Base-by-base conservation (phyloP, 2,888 invertebrate genomes). In the Aporophyla lueneburgensis region DNA sequence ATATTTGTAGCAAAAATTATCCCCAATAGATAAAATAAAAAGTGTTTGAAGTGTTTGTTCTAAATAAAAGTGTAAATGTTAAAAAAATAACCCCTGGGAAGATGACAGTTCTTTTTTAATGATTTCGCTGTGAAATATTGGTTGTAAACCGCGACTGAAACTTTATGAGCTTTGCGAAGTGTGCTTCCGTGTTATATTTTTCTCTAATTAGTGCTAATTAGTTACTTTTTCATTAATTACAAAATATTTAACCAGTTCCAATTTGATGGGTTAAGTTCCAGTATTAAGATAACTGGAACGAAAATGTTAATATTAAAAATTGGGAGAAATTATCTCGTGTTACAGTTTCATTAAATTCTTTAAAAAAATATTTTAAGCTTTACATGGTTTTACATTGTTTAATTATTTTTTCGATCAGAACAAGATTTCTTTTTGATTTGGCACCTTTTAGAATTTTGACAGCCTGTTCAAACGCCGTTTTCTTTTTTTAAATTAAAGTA, bases 91-190 rank as follows among this genome's bases (percentile, higher is more conserved):
- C 6, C 5, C 0, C 24, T 51, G 9, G 5, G 61, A 46, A 33
- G 14, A 21, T 24, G 2, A 14, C 33, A 2, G 2, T 24, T 59
- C 46, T 51, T 66, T 46, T n/a, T n/a, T 4, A 40, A 58, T 56
- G 0, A 19, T 54, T n/a, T 27, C 2, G 5, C n/a, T 70, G 63
- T 76, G 70, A 53, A 33, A 58, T 33, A 51, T 10, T 83, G 3
- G 2, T 59, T 58, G 33, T 59, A 40, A 51, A 54, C 51, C 59
- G 86, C 86, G 88, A 86, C 74, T 88, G 86, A 81, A 67, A 72
- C n/a, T 65, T 71, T 71, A 40, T 73, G 40, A 79, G 84, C 84
- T 80, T 74, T 86, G 84, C 84, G 84, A 84, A 83, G 70, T 84
- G 61, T 79, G 54, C 24, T 51, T 76, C 16, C 27, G 16, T 76